These are phyloP conservation scores for Erynnis tages DNA, from an alignment of 2,888 invertebrate species.

Conservation along the genomic window DNA sequence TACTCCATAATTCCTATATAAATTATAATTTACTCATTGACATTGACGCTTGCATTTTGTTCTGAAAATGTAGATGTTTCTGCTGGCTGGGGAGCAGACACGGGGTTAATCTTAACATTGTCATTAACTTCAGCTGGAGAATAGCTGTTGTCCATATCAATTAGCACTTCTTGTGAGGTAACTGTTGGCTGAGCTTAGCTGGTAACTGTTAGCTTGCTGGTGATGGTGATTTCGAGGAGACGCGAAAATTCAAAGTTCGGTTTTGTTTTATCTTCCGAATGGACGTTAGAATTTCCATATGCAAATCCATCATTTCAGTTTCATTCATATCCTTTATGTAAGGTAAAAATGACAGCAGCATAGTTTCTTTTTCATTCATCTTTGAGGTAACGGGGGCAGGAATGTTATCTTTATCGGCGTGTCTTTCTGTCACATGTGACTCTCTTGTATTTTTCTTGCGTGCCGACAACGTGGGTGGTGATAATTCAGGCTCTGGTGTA, in stretches of 20 bases:
- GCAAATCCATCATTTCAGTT: conserved; percentile 30
- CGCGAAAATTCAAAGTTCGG: conserved; percentile 30
- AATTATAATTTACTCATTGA: too few species aligned
- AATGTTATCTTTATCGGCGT: not conserved
- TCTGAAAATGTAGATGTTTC: too few species aligned
- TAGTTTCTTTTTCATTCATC: conserved; percentile 29
- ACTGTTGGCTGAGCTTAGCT: too few species aligned
- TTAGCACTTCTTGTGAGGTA: too few species aligned
- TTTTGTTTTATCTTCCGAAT: conserved; percentile 30
- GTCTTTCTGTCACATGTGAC: not conserved
- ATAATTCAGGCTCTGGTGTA: not conserved
- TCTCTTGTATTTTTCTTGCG: not conserved
- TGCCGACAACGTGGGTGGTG: not conserved
- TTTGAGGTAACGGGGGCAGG: conserved; percentile 11
- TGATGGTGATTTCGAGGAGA: conserved; percentile 8
- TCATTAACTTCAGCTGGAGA: too few species aligned
- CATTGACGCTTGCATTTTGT: too few species aligned
- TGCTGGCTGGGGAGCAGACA: too few species aligned
- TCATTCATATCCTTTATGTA: conserved; percentile 32
- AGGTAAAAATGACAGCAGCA: conserved; percentile 28
- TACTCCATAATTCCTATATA: too few species aligned
- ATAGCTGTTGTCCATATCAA: too few species aligned
- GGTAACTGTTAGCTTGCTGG: too few species aligned
- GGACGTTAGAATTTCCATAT: conserved; percentile 27
- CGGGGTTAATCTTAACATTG: too few species aligned